Percentiles rank a stretch among this genome's conserved stretches.
Evolutionary conservation across 92 coral and sea anemone species (phyloP).

Genomic region (Epizoanthus ramosus): DNA sequence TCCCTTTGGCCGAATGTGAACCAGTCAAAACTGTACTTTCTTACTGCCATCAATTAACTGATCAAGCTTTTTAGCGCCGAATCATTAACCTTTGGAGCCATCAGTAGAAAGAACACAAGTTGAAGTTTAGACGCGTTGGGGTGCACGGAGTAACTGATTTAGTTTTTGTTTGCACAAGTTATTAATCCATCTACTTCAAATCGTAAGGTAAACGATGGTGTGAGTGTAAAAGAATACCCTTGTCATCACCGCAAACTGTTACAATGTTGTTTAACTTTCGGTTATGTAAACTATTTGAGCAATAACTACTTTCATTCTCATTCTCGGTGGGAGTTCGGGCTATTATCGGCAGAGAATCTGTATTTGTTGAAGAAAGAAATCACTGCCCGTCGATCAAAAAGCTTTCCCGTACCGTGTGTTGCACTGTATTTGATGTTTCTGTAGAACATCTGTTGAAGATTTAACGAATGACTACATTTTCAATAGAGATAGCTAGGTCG

Average conservation of each 20-base stretch:
- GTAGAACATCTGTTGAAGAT: conserved; percentile 77
- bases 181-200: conserved; percentile 75
- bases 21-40: conserved; percentile 47
- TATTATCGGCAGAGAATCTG: conserved; percentile 62
- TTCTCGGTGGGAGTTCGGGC: conserved; percentile 43
- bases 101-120: background rate
- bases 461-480: conserved; percentile 57
- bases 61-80: conserved; percentile 7
- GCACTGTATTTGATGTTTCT: conserved; percentile 49
- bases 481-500: conserved; percentile 7
- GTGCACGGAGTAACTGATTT: conserved; percentile 26
- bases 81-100: conserved; percentile 12
- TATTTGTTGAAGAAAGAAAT: conserved; percentile 50
- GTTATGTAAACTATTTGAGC: conserved; percentile 69
- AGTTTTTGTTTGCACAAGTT: conserved; percentile 59
- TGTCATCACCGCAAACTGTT: conserved; percentile 53
- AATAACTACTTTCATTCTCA: conserved; percentile 41
- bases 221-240: conserved; percentile 51
- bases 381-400: conserved; percentile 32
- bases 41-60: conserved; percentile 32
- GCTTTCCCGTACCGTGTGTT: conserved; percentile 43
- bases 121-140: conserved; percentile 43
- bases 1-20: conserved; percentile 46
- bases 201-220: conserved; percentile 69
- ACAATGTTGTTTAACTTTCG: conserved; percentile 62